Evolutionary conservation across 2,797 vertebrate species (phyloP).

Genomic region (Eulemur albifrons): DNA sequence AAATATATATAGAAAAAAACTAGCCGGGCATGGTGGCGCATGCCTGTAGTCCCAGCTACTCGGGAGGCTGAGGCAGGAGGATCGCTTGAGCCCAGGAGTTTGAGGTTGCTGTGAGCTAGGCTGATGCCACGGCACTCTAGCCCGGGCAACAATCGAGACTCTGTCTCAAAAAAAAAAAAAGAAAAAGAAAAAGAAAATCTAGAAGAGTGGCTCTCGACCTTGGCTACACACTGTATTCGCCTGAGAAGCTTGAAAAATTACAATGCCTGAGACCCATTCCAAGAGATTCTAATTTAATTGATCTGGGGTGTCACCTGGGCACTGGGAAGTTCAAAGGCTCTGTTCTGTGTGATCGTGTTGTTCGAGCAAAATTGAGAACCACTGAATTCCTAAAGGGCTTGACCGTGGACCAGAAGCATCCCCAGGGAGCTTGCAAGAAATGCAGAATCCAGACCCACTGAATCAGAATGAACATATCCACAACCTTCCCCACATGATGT

Average conservation of each 20-base stretch:
- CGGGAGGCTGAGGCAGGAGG: no score
- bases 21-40: no score
- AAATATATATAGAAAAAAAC: no score
- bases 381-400: background rate
- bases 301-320: background rate
- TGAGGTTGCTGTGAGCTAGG: no score
- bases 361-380: conserved; percentile 4
- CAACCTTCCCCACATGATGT: background rate
- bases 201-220: background rate
- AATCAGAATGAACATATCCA: conserved; percentile 24
- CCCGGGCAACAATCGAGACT: no score
- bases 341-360: background rate
- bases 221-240: background rate
- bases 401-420: background rate
- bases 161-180: no score
- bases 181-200: background rate
- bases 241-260: background rate
- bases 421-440: background rate
- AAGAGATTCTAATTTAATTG: conserved; percentile 8
- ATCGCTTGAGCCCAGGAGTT: no score
- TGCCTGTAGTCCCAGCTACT: no score
- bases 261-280: background rate
- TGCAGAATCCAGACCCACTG: background rate
- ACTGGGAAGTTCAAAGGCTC: background rate
- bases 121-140: no score